Percentiles rank a stretch among this genome's conserved stretches.
These are phyloP conservation scores for Cheiracanthium punctorium DNA, from an alignment of 2,888 invertebrate genomes.

Conservation along the genomic window DNA sequence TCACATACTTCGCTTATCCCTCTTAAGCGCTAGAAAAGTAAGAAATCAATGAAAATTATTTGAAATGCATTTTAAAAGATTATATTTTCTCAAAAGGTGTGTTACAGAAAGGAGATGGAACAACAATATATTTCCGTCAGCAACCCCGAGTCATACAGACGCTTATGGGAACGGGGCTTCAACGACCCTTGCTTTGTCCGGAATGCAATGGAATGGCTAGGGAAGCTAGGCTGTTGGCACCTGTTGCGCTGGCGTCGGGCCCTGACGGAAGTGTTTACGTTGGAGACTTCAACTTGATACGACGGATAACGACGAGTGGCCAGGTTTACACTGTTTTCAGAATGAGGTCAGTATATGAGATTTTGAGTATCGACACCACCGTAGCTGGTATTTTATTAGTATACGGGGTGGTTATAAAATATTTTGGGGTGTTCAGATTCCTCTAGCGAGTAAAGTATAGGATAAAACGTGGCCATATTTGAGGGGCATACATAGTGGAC, in stretches of 20 bases:
- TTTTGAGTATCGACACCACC: too few relatives aligned
- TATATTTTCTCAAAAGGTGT: too few relatives aligned
- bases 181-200: constrained; percentile 82
- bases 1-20: too few relatives aligned
- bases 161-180: constrained; percentile 92
- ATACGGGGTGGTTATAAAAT: too few relatives aligned
- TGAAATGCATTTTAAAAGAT: too few relatives aligned
- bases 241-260: constrained; percentile 92
- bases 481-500: too few relatives aligned
- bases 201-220: constrained; percentile 88
- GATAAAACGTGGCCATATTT: too few relatives aligned
- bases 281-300: constrained; percentile 95
- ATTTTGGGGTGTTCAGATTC: too few relatives aligned
- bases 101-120: constrained; percentile 97
- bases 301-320: constrained; percentile 90
- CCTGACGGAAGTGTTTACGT: constrained; percentile 95
- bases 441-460: too few relatives aligned
- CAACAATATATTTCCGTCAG: constrained; percentile 94
- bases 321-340: constrained; percentile 86
- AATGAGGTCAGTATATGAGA: constrained; percentile 83
- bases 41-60: too few relatives aligned
- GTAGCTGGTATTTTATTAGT: too few relatives aligned
- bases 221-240: constrained; percentile 89
- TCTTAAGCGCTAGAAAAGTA: too few relatives aligned
- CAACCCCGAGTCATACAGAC: constrained; percentile 93